Base-by-base conservation (phyloP, 2,797 vertebrate genomes). In the Pseudochaenichthys georgianus region DNA sequence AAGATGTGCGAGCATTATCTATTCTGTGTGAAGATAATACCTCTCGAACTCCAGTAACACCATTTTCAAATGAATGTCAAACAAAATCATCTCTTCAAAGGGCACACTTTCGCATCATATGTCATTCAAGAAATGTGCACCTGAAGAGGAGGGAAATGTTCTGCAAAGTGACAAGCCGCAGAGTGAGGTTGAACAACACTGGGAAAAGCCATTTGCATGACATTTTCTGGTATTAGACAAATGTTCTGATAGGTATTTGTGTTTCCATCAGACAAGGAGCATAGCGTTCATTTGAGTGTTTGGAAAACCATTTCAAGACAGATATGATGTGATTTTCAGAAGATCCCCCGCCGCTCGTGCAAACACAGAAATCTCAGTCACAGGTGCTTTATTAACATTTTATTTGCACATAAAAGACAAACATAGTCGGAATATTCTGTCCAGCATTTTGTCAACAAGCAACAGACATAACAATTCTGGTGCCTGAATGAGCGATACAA, bases 71-170 rank as follows among this genome's bases (percentile, higher is more conserved):
- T 82, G 63, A 82, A 82, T 77, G 69, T 87, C 58, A 84, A 85
- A 80, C 66, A 53, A 50, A 82, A 81, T 48, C n/a, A 51, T 50
- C 73, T 82, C 72, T 70, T 89, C 77, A 82, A 76, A 84, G 73
- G 6, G 12, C 38, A 5, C 5, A 7, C 64, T 67, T 42, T 74
- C 67, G 63, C 48, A 42, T 74, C 64, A 53, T 72, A 67, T 55
- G 52, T 54, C 73, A 65, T 58, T 89, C 70, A 83, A 48, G 64
- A 58, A 54, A 46, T 45, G 31, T 19, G 62, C 28, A 69, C 23
- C 23, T 53, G 9, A 62, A 52, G 66, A 52, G 66, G 19, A 23
- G 21, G 3, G 23, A 55, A 66, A 68, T 3, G 31, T 71, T 77
- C 57, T 10, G 64, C 38, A 53, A 45, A 0, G 28, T 34, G 19